Evolutionary conservation across 2,113 vertebrate genomes (phyloP), one percentile per base, ranked within the genome.

Genomic region (Eira barbara): DNA sequence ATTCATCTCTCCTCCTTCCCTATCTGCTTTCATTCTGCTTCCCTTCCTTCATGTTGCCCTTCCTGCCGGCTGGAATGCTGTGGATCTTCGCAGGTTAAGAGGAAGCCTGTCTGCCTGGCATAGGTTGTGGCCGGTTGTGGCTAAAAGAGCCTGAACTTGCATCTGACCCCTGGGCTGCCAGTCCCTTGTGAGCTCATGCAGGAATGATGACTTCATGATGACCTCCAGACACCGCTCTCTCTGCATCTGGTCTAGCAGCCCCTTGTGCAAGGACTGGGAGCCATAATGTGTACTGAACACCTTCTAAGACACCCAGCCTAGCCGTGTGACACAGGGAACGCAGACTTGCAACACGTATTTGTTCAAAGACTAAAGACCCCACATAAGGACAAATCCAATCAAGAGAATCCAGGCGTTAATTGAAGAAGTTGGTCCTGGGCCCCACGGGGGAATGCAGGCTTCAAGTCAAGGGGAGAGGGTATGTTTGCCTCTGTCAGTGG

Each of bases 121-220:
- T 21, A 36, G 47, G 23, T 23, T 23, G 17, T 4, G 13, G 12
- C 49, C 34, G 29, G n/a, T 4, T n/a, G 18, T 61, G 49, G 20
- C 57, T 76, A 21, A 65, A 31, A 82, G 18, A 67, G 14, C 15
- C 39, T 59, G 39, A 49, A n/a, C 12, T 18, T 69, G 10, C 11
- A 7, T 82, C 76, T 49, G 65, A 67, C 31, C 34, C 10, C 0
- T 3, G 10, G 63, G 31, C 47, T 27, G 10, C 31, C 1, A 2
- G 55, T 4, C 34, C 23, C 7, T 2, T 3, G 21, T 0, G 25
- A 61, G 42, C 39, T 49, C 86, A 23, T 3, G 1, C 0, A 1
- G 42, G 71, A 71, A 10, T 55, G 42, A 5, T 3, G 18, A 21
- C 69, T 36, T 39, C 45, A 59, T 55, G 7, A 4, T 4, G 6